Base-by-base conservation (phyloP, 1,140 invertebrate species). In the Cylas formicarius region DNA sequence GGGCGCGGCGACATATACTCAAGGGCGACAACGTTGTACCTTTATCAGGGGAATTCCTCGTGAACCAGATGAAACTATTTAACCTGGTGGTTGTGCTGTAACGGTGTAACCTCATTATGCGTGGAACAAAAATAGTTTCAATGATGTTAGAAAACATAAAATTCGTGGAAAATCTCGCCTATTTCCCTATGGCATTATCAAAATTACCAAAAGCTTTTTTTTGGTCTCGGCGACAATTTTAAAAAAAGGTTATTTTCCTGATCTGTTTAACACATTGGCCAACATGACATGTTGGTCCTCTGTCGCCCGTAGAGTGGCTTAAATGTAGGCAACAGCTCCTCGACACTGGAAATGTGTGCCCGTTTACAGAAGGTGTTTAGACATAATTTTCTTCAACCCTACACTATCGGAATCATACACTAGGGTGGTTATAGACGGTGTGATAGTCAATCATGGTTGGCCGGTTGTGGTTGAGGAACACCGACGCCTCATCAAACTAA, bases 281-380 rank as follows among this genome's bases (percentile, higher is more conserved):
- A 42, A 42, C 22, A 2, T 3, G 7, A 19, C 34, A 42, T 11
- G 29, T 42, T 4, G 26, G 29, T 5, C n/a, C 29, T 17, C 8
- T 42, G n/a, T 33, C 29, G 4, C 18, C n/a, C 18, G 16, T 21
- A 26, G 16, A 20, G 21, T 26, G 21, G 19, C 8, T 46, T n/a
- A 32, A 48, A 40, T 57, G 52, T 48, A 29, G 50, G 32, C 3
- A 50, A 10, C 29, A 33, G 13, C 18, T 50, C 18, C 4, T 46
- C 3, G 18, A 36, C 4, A 36, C 36, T 11, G 26, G 16, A 9
- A 39, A 52, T 21, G 40, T 48, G 1, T 28, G 38, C 21, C 46
- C 41, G 5, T 50, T 53, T 8, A 24, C 18, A 0, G 51, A 45
- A 41, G 27, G 38, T 53, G 10, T 53, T 50, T 20, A 13, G 51